phyloP scores from a whole-genome alignment of 2,888 invertebrate species.

The Synanthedon myopaeformis region DNA sequence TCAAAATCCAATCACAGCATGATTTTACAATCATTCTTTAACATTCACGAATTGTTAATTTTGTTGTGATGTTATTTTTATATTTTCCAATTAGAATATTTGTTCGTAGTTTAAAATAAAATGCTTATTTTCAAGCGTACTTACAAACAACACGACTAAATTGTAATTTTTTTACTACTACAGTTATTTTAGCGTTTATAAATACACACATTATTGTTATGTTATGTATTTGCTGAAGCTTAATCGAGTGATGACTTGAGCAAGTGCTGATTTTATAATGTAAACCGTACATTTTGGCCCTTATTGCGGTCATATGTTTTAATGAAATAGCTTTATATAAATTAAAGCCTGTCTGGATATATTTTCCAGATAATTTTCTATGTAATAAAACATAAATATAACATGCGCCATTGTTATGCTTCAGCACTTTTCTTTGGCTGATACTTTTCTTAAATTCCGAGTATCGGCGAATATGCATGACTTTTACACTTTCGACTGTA shows the following conservation, averaged over 20 bases:
- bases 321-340: neutral
- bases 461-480: constrained; percentile 60
- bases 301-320: neutral
- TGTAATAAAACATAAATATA: constrained; percentile 45
- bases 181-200: neutral
- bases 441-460: constrained; percentile 31
- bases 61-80: constrained; percentile 1
- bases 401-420: constrained; percentile 50
- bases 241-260: neutral
- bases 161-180: neutral
- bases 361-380: too few relatives aligned
- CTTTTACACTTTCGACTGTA: constrained; percentile 52
- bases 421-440: constrained; percentile 67
- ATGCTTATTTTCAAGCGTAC: neutral
- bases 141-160: constrained; percentile 11
- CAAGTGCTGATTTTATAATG: neutral
- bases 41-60: constrained; percentile 3
- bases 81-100: neutral
- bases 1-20: constrained; percentile 7
- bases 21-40: constrained; percentile 7
- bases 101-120: too few relatives aligned
- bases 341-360: neutral
- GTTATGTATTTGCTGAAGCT: neutral
- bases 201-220: neutral
- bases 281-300: neutral